A percentile compares a stretch with the other conserved stretches of the same genome.
These are phyloP conservation scores for Nasonovia ribisnigri DNA, from an alignment of 2,888 invertebrate species.

Conservation along the genomic window DNA sequence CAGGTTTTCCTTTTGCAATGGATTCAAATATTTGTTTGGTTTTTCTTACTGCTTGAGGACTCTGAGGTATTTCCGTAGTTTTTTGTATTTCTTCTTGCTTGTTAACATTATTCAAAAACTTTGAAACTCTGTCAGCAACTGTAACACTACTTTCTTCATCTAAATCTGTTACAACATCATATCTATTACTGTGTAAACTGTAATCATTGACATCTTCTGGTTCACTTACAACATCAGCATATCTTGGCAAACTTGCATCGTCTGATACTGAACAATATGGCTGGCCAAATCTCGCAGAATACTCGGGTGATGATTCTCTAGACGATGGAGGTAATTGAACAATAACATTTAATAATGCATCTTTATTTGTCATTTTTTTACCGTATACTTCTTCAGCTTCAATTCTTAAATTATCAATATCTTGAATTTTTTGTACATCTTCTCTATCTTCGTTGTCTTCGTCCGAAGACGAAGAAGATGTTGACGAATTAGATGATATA, in stretches of 20 bases:
- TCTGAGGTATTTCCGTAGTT: conserved; percentile 49
- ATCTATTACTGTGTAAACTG: neutral
- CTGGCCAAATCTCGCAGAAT: conserved; percentile 73
- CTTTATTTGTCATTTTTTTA: conserved; percentile 67
- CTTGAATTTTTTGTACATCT: conserved; percentile 63
- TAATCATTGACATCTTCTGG: conserved; percentile 76
- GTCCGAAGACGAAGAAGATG: conserved; percentile 9
- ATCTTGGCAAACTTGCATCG: conserved; percentile 73
- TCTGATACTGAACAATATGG: conserved; percentile 75
- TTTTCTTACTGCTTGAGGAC: conserved; percentile 69
- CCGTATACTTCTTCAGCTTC: conserved; percentile 67
- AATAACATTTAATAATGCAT: conserved; percentile 67
- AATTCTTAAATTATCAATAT: conserved; percentile 66
- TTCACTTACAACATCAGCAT: conserved; percentile 81
- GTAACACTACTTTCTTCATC: conserved; percentile 70
- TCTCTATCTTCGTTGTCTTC: conserved; percentile 9
- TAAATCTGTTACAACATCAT: conserved; percentile 68
- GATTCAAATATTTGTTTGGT: conserved; percentile 81
- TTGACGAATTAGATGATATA: neutral
- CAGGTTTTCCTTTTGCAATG: conserved; percentile 71
- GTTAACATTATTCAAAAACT: conserved; percentile 72
- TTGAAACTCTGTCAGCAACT: conserved; percentile 75
- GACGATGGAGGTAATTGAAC: conserved; percentile 76
- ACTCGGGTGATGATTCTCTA: conserved; percentile 81
- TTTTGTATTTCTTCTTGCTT: conserved; percentile 60